Conservation (phyloP, 2,797 vertebrate genomes). For the Malacoctenus gilli region DNA sequence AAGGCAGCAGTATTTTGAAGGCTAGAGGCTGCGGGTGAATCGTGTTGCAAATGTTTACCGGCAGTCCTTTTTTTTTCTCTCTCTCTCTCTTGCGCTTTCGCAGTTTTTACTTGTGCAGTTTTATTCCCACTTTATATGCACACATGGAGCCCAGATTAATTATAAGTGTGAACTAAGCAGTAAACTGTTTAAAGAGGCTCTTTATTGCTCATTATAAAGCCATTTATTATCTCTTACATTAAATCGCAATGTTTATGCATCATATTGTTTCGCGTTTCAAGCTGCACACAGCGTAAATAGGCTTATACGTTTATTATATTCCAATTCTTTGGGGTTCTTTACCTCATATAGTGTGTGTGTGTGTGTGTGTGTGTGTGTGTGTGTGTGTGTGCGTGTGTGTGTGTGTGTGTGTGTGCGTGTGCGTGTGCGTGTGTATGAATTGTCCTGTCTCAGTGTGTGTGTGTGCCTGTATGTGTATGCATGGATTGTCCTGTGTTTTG, state of each 20-base stretch:
- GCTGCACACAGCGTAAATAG: constrained; percentile 50
- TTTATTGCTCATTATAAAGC: constrained; percentile 77
- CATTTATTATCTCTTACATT: constrained; percentile 77
- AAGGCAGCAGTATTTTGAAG: constrained; percentile 31
- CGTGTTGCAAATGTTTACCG: constrained; percentile 65
- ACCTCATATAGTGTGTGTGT: neutral
- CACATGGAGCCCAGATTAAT: constrained; percentile 78
- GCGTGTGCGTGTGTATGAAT: neutral
- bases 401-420: neutral
- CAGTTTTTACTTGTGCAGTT: constrained; percentile 56
- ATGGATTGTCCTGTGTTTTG: no score
- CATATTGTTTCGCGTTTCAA: constrained; percentile 68
- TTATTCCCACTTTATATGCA: constrained; percentile 74
- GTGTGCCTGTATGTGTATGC: constrained; percentile 6
- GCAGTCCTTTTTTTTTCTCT: constrained; percentile 65
- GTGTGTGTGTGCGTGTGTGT: constrained; percentile 6
- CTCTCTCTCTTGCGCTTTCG: constrained; percentile 19
- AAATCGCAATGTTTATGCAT: constrained; percentile 67
- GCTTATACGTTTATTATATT: constrained; percentile 59
- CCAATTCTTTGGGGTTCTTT: constrained; percentile 34
- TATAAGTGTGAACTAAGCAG: constrained; percentile 78
- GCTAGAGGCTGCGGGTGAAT: constrained; percentile 54
- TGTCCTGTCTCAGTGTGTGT: no score
- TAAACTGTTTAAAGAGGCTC: constrained; percentile 77
- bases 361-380: neutral